Percentiles rank a stretch among this genome's conserved stretches.
Conservation (phyloP, 1,140 invertebrate genomes). For the Zaprionus taronus region DNA sequence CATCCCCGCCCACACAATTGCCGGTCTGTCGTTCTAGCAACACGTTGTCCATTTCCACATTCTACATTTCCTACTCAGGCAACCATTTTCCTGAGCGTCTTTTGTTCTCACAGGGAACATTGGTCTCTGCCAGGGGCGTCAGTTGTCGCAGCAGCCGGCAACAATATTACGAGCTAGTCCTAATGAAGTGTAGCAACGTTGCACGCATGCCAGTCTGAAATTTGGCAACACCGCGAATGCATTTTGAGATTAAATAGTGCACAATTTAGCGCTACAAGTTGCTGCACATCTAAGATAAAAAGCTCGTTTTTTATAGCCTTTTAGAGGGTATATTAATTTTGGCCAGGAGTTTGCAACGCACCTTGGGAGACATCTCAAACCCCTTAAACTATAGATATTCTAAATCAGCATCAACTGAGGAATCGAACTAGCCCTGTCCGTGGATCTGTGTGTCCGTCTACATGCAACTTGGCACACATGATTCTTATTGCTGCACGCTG, state of each 20-base stretch:
- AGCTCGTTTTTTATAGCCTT: no score
- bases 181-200: slow-evolving; percentile 41
- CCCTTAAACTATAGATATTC: no score
- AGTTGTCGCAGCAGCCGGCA: neutral
- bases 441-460: no score
- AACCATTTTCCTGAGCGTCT: slow-evolving; percentile 28
- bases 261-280: neutral
- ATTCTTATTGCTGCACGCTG: no score
- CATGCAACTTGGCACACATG: no score
- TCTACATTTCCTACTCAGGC: slow-evolving; percentile 6
- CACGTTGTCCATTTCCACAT: slow-evolving; percentile 67
- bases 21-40: slow-evolving; percentile 72
- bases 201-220: slow-evolving; percentile 18
- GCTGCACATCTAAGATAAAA: no score
- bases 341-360: no score
- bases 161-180: slow-evolving; percentile 2
- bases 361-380: no score
- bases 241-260: neutral
- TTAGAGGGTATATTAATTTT: no score
- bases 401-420: no score
- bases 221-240: slow-evolving; percentile 2
- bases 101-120: slow-evolving; percentile 46
- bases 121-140: slow-evolving; percentile 9
- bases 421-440: no score
- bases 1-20: slow-evolving; percentile 47